Base-by-base conservation (phyloP, 2,797 vertebrate genomes). In the Saxicola maurus region DNA sequence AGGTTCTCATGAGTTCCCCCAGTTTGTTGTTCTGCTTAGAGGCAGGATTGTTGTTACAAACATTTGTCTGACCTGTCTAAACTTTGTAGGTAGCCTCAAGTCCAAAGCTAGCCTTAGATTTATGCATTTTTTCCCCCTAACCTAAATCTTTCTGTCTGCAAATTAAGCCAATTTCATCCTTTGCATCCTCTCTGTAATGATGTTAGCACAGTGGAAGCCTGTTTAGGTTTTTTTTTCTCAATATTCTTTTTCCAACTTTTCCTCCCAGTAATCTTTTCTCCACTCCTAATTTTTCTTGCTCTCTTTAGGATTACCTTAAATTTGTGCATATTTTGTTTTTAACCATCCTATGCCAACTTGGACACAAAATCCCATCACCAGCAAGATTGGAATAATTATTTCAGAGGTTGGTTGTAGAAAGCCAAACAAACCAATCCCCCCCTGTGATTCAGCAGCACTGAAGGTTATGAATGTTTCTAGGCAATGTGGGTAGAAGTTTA, bases 171-270 rank as follows among this genome's bases (percentile, higher is more conserved):
- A 48, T 83, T 91, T 91, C 89, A 91, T 89, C 87, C 93, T 89
- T 95, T 87, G 76, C 82, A 91, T 94, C 89, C 87, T 91, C 73
- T 86, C 73, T 83, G 51, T 74, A 87, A 87, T 91, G 73, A 94
- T 1, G 2, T 85, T 51, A 82, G 55, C 43, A 75, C 40, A 59
- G 65, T 71, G 72, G 25, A 90, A 82, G 72, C 42, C 52, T 80
- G 37, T 74, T 90, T 48, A 31, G n/a, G 51, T 89, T 87, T 67
- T 72, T 82, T 77, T 77, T 91, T 67, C 33, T 64, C 76, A 73
- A 31, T 30, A 59, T 79, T 86, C 46, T 74, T 85, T 90, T 72
- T 9, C 72, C 46, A 90, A 21, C 28, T 85, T 91, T 60, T 90
- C 67, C 46, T 89, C 48, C 33, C 43, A 48, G 38, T 4, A 5